Percentiles rank a stretch among this genome's conserved stretches.
These are phyloP conservation scores for Euproctis similis DNA, from an alignment of 2,888 invertebrate species.

Conservation along the genomic window DNA sequence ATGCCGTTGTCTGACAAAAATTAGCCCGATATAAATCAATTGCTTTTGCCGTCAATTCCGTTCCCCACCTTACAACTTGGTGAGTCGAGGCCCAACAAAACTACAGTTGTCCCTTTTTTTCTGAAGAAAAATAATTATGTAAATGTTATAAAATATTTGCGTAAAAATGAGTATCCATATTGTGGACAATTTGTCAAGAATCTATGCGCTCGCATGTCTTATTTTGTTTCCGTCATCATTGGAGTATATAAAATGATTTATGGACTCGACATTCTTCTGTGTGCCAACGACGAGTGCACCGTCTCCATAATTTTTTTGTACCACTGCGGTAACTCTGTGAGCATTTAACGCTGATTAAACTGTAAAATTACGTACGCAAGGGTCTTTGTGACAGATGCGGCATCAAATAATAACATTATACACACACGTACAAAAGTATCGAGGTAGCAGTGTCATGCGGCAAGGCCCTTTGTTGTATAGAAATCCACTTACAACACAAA, in stretches of 20 bases:
- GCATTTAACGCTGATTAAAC: constrained; percentile 76
- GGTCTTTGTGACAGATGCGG: constrained; percentile 73
- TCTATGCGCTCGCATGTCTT: too few species aligned
- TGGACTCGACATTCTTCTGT: constrained; percentile 49
- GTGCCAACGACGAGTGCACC: constrained; percentile 31
- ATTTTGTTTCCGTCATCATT: constrained; percentile 46
- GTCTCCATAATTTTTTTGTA: constrained; percentile 52
- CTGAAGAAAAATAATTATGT: too few species aligned
- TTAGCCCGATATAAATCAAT: too few species aligned
- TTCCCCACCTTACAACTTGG: too few species aligned
- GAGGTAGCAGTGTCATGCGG: constrained; percentile 61
- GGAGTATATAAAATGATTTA: constrained; percentile 60
- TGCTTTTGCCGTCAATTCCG: too few species aligned
- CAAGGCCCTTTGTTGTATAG: constrained; percentile 47
- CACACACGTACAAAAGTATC: constrained; percentile 45
- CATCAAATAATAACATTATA: constrained; percentile 70
- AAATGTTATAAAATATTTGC: too few species aligned
- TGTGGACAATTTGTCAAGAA: too few species aligned
- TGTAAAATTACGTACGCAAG: constrained; percentile 72
- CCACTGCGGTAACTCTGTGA: constrained; percentile 55
- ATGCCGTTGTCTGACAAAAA: too few species aligned
- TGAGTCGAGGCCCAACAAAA: too few species aligned
- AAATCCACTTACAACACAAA: constrained; percentile 70
- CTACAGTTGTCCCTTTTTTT: too few species aligned
- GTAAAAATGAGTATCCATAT: too few species aligned